Conservation (phyloP, 1,140 invertebrate species). For the Camponotus floridanus region DNA sequence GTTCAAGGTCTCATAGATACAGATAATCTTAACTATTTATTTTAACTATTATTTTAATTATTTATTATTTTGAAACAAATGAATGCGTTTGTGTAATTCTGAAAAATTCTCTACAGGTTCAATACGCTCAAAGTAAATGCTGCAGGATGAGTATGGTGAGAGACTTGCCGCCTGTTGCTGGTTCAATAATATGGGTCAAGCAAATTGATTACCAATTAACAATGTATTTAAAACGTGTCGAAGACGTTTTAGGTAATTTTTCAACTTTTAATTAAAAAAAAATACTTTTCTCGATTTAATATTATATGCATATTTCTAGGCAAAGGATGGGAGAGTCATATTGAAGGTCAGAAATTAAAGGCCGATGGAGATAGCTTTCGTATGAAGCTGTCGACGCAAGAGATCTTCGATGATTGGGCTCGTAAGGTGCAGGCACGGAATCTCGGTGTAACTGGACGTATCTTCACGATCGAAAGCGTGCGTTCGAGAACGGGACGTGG, state of each 20-base stretch:
- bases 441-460: conserved; percentile 96
- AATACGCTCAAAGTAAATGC: conserved; percentile 97
- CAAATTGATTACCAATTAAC: conserved; percentile 99
- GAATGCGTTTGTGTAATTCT: neutral
- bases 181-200: conserved; percentile 99
- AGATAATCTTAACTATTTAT: neutral
- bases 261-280: neutral
- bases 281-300: conserved; percentile 17
- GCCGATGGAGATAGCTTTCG: conserved; percentile 99
- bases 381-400: conserved; percentile 97
- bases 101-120: conserved; percentile 87
- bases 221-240: conserved; percentile 97
- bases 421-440: conserved; percentile 98
- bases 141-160: conserved; percentile 95
- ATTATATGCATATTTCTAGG: conserved; percentile 84
- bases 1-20: conserved; percentile 92
- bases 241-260: conserved; percentile 95
- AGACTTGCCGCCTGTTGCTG: conserved; percentile 98
- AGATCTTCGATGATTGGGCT: conserved; percentile 99
- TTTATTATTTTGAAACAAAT: conserved; percentile 3
- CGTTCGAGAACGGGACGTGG: conserved; percentile 94
- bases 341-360: conserved; percentile 99
- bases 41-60: neutral
- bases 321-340: conserved; percentile 99
- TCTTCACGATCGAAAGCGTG: conserved; percentile 97